phyloP scores from a whole-genome alignment of 2,888 invertebrate species.

The Heliconius hortense region DNA sequence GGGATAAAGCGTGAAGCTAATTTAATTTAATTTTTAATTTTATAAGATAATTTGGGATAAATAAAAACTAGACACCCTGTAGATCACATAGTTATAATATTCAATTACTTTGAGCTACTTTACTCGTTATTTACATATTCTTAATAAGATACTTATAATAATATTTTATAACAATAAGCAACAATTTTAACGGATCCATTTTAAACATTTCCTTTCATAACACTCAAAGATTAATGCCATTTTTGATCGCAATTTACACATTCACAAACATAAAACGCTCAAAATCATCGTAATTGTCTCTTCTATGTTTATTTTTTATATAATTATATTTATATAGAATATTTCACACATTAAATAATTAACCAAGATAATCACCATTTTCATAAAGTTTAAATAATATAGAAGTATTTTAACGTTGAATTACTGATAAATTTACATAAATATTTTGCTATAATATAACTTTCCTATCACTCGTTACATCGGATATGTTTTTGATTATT shows the following conservation, averaged over 20 bases:
- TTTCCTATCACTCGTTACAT: conserved; percentile 5
- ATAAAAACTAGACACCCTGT: conserved; percentile 43
- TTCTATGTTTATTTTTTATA: no score
- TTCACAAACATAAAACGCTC: not conserved
- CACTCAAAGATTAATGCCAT: conserved; percentile 13
- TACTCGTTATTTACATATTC: conserved; percentile 72
- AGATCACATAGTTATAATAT: conserved; percentile 67
- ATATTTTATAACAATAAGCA: conserved; percentile 76
- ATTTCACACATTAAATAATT: no score
- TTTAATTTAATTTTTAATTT: no score
- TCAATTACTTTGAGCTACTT: conserved; percentile 71
- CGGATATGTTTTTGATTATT: conserved; percentile 9
- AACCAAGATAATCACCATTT: no score
- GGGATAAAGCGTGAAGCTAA: no score
- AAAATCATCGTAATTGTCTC: no score
- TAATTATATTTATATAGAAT: no score
- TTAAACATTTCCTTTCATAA: conserved; percentile 38
- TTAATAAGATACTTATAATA: conserved; percentile 63
- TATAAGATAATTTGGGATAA: not conserved
- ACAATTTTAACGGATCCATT: conserved; percentile 65
- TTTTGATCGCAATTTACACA: not conserved
- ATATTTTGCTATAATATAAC: not conserved
- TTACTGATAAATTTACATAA: not conserved
- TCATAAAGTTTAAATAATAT: no score
- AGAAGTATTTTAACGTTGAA: not conserved